Evolutionary conservation across 2,888 invertebrate genomes (phyloP).

Genomic region (Pedicia rivosa): DNA sequence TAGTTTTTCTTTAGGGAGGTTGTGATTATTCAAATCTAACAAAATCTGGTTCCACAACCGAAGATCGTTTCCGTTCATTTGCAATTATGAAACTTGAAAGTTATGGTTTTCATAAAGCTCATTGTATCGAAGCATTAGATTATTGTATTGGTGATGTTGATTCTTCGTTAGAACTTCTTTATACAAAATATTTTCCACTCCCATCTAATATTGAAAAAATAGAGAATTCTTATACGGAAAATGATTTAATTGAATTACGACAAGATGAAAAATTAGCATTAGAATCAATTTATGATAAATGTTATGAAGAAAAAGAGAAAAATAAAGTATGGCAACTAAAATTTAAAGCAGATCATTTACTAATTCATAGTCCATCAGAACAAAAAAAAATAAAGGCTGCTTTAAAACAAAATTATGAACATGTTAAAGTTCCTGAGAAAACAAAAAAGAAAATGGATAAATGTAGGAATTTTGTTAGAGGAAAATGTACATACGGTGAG

Average conservation of each 20-base stretch:
- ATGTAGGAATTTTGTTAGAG: slow-evolving; percentile 42
- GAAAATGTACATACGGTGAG: slow-evolving; percentile 53
- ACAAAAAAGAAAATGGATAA: slow-evolving; percentile 38
- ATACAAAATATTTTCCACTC: slow-evolving; percentile 45
- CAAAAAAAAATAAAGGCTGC: slow-evolving; percentile 28
- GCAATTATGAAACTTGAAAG: slow-evolving; percentile 56
- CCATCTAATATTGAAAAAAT: slow-evolving; percentile 30
- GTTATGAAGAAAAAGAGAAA: slow-evolving; percentile 49
- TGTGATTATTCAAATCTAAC: slow-evolving; percentile 44
- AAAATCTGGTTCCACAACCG: slow-evolving; percentile 32
- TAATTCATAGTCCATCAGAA: slow-evolving; percentile 38
- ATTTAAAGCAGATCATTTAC: slow-evolving; percentile 48
- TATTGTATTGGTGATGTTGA: slow-evolving; percentile 52
- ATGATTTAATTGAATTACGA: slow-evolving; percentile 45
- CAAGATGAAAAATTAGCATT: slow-evolving; percentile 57
- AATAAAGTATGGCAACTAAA: slow-evolving; percentile 54
- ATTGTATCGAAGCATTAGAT: slow-evolving; percentile 58
- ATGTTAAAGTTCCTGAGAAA: slow-evolving; percentile 13
- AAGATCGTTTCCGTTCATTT: slow-evolving; percentile 49
- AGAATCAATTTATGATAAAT: slow-evolving; percentile 59
- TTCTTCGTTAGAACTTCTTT: slow-evolving; percentile 50
- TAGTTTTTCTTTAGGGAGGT: slow-evolving; percentile 15
- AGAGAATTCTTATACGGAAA: slow-evolving; percentile 29
- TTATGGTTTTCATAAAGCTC: slow-evolving; percentile 57
- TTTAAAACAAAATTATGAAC: slow-evolving; percentile 24